A percentile compares a stretch with the other conserved stretches of the same genome.
These are phyloP conservation scores for Macrosteles quadrilineatus DNA, from an alignment of 1,140 invertebrate genomes.

Conservation along the genomic window DNA sequence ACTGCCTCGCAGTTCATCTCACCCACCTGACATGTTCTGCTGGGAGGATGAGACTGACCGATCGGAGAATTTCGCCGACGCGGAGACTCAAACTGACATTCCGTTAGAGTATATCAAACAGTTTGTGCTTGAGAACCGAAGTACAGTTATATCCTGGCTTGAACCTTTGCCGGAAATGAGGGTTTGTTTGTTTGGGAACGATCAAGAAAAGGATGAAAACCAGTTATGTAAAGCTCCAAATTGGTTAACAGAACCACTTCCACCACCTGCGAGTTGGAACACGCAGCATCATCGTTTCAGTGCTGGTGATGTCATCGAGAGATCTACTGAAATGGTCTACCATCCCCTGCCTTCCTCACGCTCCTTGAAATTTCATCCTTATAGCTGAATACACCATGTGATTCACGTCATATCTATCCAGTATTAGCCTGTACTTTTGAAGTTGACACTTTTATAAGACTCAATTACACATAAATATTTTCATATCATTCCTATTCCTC, in stretches of 20 bases:
- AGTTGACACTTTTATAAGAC: conserved; percentile 4
- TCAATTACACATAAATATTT: not conserved
- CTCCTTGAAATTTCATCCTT: conserved; percentile 38
- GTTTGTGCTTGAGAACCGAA: conserved; percentile 35
- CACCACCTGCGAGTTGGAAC: conserved; percentile 31
- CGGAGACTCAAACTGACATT: conserved; percentile 42
- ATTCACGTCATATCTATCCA: not conserved
- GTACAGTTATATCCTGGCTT: conserved; percentile 38
- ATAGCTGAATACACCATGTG: conserved; percentile 29
- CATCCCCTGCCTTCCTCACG: conserved; percentile 35
- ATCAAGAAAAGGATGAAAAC: not conserved
- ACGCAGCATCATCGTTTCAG: conserved; percentile 36
- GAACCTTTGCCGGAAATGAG: conserved; percentile 29
- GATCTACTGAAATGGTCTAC: conserved; percentile 14
- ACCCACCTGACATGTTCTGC: conserved; percentile 77
- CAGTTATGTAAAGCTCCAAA: conserved; percentile 19
- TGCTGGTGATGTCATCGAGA: conserved; percentile 32
- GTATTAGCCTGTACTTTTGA: not conserved
- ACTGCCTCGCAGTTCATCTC: conserved; percentile 71
- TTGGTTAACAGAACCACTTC: conserved; percentile 33
- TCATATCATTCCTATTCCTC: conserved; percentile 14
- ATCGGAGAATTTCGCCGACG: conserved; percentile 45
- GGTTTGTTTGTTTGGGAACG: not conserved
- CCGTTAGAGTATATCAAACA: conserved; percentile 25
- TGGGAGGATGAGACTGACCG: conserved; percentile 55